phyloP scores from a whole-genome alignment of 2,113 vertebrate species.

The Syngnathus typhle region DNA sequence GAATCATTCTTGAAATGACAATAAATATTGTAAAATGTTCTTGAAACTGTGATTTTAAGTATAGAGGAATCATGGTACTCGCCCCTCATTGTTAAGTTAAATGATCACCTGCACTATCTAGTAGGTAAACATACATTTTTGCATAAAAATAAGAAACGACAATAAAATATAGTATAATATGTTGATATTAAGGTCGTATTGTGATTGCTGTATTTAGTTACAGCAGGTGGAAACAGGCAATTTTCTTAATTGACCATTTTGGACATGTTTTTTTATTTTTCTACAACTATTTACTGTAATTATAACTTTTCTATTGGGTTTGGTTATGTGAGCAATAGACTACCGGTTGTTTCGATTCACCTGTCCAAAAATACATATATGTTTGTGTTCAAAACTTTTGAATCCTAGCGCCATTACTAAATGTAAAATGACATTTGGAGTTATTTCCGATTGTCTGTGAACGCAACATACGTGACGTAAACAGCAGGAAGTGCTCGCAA shows the following conservation, averaged over 20 bases:
- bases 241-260: no score
- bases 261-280: no score
- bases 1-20: no score
- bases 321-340: no score
- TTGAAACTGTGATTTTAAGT: neutral
- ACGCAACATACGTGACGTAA: conserved; percentile 28
- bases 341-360: no score
- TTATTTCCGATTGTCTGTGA: conserved; percentile 21
- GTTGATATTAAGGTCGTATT: neutral
- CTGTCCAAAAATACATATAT: no score
- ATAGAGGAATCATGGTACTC: neutral
- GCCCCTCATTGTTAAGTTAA: neutral
- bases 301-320: no score
- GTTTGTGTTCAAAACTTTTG: no score
- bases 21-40: neutral
- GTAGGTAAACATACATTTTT: neutral
- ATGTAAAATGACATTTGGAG: neutral
- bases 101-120: no score
- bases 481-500: conserved; percentile 32
- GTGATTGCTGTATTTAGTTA: neutral
- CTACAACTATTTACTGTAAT: no score
- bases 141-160: neutral
- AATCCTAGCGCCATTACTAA: neutral
- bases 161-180: neutral
- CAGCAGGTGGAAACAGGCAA: neutral